A percentile compares a stretch with the other conserved stretches of the same genome.
These are phyloP conservation scores for Threskiornis aethiopicus DNA, from an alignment of 2,797 vertebrate genomes.

Conservation along the genomic window DNA sequence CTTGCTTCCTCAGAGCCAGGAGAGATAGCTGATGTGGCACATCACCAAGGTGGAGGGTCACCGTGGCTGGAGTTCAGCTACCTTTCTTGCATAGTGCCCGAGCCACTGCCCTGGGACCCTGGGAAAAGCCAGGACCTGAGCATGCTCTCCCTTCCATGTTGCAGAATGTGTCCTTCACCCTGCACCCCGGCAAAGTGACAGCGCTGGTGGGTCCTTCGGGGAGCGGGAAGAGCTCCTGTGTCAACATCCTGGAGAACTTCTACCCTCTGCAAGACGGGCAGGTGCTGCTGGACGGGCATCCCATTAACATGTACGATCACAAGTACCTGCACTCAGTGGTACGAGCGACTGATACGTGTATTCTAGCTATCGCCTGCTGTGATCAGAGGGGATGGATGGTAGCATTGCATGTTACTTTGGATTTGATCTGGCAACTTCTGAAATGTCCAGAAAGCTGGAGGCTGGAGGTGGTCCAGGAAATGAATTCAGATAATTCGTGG, in stretches of 20 bases:
- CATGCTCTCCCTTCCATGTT: neutral
- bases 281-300: constrained; percentile 89
- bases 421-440: neutral
- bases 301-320: constrained; percentile 85
- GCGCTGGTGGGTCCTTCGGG: constrained; percentile 94
- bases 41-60: neutral
- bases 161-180: constrained; percentile 90
- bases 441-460: constrained; percentile 1
- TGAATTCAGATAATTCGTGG: neutral
- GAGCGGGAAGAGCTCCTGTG: constrained; percentile 95
- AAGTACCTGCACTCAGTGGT: constrained; percentile 92
- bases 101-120: neutral
- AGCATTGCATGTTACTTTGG: neutral
- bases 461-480: neutral
- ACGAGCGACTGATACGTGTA: constrained; percentile 47
- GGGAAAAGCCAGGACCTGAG: neutral
- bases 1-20: neutral
- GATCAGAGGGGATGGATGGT: constrained; percentile 16
- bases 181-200: constrained; percentile 88
- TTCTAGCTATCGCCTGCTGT: neutral
- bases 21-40: neutral
- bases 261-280: constrained; percentile 88
- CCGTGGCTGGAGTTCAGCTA: neutral
- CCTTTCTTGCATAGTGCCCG: neutral
- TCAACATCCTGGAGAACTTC: constrained; percentile 93